Conservation (phyloP, 2,797 vertebrate species). For the Falco rusticolus region DNA sequence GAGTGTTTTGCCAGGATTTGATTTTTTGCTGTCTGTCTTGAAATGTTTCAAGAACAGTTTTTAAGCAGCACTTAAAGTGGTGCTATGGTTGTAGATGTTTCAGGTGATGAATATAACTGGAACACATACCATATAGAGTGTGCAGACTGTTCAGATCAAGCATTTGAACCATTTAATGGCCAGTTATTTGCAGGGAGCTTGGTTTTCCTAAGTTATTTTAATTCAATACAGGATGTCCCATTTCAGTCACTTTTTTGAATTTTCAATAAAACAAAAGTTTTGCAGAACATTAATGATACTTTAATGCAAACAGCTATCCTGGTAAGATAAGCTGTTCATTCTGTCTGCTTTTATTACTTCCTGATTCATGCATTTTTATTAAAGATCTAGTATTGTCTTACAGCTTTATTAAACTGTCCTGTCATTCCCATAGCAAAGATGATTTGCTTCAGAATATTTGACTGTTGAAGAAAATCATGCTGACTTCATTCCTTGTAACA, state of each 20-base stretch:
- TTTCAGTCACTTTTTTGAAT: background rate
- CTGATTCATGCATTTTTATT: background rate
- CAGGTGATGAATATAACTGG: background rate
- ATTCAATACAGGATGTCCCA: background rate
- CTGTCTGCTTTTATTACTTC: background rate
- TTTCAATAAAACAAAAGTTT: background rate
- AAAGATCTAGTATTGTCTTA: background rate
- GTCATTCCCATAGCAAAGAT: background rate
- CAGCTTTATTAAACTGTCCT: background rate
- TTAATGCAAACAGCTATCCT: background rate
- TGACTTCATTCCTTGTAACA: background rate
- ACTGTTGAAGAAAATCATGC: background rate
- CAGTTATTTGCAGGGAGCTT: background rate
- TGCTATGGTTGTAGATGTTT: background rate
- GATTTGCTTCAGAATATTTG: background rate
- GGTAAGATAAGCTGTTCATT: background rate
- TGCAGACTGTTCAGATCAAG: background rate
- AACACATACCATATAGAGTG: background rate
- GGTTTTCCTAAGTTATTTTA: background rate
- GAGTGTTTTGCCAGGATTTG: background rate
- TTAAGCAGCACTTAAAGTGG: background rate
- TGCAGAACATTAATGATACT: background rate
- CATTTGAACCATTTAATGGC: background rate
- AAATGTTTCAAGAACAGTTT: background rate
- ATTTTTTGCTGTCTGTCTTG: background rate